A percentile compares a stretch with the other conserved stretches of the same genome.
These are phyloP conservation scores for Ctenochaetus hawaiiensis DNA, from an alignment of 2,797 vertebrate genomes.

Conservation along the genomic window DNA sequence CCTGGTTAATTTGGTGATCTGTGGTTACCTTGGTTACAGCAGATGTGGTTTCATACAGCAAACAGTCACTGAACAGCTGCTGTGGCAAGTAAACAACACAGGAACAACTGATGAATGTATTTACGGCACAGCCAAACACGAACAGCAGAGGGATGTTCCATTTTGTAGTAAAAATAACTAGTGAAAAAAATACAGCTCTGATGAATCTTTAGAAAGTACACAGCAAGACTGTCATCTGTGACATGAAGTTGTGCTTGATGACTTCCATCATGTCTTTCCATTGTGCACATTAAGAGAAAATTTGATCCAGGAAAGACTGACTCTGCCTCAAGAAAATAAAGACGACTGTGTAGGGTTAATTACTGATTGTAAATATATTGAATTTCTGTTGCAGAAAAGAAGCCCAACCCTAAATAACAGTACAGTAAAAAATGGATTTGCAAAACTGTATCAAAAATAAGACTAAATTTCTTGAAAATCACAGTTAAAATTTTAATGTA, in stretches of 20 bases:
- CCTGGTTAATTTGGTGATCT: not conserved
- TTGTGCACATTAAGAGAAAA: too few species aligned
- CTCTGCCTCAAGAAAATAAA: not conserved
- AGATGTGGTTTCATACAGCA: not conserved
- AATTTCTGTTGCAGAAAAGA: not conserved
- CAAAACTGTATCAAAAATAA: not conserved
- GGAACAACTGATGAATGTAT: not conserved
- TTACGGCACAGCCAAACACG: not conserved
- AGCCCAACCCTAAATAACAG: not conserved
- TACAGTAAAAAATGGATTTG: not conserved
- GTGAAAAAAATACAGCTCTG: not conserved
- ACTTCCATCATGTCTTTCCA: not conserved
- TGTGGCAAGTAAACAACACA: not conserved
- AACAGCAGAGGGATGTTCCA: not conserved
- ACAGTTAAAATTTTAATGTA: not conserved
- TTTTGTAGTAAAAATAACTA: not conserved
- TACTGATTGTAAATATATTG: not conserved
- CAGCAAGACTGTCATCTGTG: not conserved
- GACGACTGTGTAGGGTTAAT: too few species aligned
- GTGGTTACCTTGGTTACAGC: not conserved
- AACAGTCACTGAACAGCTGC: not conserved
- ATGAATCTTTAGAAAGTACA: not conserved
- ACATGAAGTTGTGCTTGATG: not conserved
- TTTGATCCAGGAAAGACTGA: not conserved
- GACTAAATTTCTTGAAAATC: not conserved